Percentiles rank a stretch among this genome's conserved stretches.
Conservation (phyloP, 2,113 vertebrate species). For the Scartelaos histophorus region DNA sequence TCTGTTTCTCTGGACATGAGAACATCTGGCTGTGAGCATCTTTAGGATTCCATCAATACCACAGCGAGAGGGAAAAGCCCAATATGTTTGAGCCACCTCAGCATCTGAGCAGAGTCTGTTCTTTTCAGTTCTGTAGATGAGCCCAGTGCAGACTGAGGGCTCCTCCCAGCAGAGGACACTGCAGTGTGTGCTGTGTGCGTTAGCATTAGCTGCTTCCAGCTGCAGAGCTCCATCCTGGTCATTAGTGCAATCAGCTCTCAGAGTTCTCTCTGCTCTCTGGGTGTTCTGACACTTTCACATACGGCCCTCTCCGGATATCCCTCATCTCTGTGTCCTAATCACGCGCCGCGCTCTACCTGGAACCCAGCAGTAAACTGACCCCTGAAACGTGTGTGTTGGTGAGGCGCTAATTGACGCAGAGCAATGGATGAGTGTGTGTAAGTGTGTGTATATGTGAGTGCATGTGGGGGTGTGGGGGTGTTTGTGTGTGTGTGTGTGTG, state of each 20-base stretch:
- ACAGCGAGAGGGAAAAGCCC: conserved; percentile 62
- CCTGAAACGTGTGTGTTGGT: conserved; percentile 40
- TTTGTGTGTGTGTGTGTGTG: no score
- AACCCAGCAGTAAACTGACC: conserved; percentile 32
- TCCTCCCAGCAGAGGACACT: conserved; percentile 9
- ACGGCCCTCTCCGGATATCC: conserved; percentile 56
- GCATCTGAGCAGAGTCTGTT: conserved; percentile 51
- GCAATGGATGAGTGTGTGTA: no score
- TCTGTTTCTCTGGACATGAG: conserved; percentile 37
- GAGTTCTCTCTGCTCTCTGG: conserved; percentile 60
- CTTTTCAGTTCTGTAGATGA: conserved; percentile 39
- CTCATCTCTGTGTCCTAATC: conserved; percentile 49
- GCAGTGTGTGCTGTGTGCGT: conserved; percentile 11
- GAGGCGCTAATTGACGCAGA: no score
- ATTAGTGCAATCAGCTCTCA: conserved; percentile 72
- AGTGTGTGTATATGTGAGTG: no score
- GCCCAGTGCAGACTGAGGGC: conserved; percentile 19
- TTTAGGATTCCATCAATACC: conserved; percentile 68
- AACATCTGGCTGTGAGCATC: conserved; percentile 66
- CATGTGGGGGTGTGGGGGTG: no score
- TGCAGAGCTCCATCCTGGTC: conserved; percentile 69
- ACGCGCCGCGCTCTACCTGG: conserved; percentile 36
- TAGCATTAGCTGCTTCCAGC: conserved; percentile 57
- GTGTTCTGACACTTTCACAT: conserved; percentile 72
- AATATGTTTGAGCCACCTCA: conserved; percentile 59